phyloP scores from a whole-genome alignment of 2,797 vertebrate species.

The Hoplostethus atlanticus region DNA sequence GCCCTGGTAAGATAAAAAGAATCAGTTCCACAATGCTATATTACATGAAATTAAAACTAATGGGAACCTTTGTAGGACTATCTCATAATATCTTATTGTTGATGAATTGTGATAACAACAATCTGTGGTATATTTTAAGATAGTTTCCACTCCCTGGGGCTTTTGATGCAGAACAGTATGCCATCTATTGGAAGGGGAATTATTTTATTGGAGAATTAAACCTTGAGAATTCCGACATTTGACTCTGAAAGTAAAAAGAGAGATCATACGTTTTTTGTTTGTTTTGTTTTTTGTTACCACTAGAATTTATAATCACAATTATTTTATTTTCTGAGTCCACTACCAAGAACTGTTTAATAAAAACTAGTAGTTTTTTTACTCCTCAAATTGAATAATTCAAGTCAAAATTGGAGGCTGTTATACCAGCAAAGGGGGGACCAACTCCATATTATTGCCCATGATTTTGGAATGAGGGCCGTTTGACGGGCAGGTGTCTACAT shows the following conservation, averaged over 20 bases:
- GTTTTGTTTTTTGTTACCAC: neutral
- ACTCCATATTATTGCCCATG: too few relatives aligned
- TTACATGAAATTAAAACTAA: conserved; percentile 13
- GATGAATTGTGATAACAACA: neutral
- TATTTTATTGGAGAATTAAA: neutral
- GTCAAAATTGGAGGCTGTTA: too few relatives aligned
- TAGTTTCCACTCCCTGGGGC: neutral
- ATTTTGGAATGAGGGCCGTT: too few relatives aligned
- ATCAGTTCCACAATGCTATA: neutral
- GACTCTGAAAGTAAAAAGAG: neutral
- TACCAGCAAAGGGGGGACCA: too few relatives aligned
- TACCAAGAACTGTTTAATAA: too few relatives aligned
- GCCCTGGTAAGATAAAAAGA: neutral
- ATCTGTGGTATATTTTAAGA: neutral
- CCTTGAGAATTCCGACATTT: neutral
- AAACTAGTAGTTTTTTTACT: too few relatives aligned
- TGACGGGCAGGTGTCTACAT: too few relatives aligned
- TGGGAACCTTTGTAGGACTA: neutral
- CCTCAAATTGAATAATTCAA: too few relatives aligned
- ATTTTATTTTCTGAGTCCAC: neutral
- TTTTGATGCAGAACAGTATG: neutral
- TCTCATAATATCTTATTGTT: neutral
- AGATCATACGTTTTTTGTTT: neutral
- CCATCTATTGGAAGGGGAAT: neutral
- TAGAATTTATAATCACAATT: neutral